Percentiles rank a stretch among this genome's conserved stretches.
These are phyloP conservation scores for Corythornis cristatus DNA, from an alignment of 2,113 vertebrate genomes.

Conservation along the genomic window DNA sequence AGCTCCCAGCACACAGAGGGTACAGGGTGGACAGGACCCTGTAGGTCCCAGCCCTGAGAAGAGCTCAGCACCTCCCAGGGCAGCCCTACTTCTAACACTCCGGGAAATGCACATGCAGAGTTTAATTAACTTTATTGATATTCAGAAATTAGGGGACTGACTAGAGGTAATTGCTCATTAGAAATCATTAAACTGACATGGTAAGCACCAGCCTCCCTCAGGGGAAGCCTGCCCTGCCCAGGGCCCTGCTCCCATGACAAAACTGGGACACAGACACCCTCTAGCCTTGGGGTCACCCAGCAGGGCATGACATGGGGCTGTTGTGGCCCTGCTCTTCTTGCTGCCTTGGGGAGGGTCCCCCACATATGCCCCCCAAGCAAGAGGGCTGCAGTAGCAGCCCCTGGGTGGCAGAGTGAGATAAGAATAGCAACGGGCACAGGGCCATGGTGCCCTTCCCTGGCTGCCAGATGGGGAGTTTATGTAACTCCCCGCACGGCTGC, in stretches of 20 bases:
- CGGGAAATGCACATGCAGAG: constrained; percentile 73
- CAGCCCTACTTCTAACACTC: constrained; percentile 22
- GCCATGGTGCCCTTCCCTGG: constrained; percentile 19
- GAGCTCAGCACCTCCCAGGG: background rate
- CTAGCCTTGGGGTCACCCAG: accelerated
- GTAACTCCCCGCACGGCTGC: constrained; percentile 62
- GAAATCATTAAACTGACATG: constrained; percentile 81
- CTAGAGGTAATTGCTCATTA: constrained; percentile 86
- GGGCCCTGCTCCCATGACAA: background rate
- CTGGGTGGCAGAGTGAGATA: background rate
- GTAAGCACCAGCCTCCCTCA: constrained; percentile 59
- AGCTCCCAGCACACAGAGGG: background rate
- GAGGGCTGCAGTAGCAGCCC: background rate
- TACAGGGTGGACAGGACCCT: background rate
- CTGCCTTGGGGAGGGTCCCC: background rate
- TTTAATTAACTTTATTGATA: constrained; percentile 91
- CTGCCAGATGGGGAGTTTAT: constrained; percentile 71
- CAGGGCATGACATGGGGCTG: background rate
- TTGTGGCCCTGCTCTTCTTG: background rate
- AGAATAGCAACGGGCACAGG: constrained; percentile 51
- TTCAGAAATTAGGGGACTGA: constrained; percentile 87
- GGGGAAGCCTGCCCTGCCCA: background rate
- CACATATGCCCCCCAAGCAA: background rate
- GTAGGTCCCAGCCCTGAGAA: background rate
- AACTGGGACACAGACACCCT: accelerated